phyloP scores from a whole-genome alignment of 2,797 vertebrate genomes.

The Tokudaia muenninki region DNA sequence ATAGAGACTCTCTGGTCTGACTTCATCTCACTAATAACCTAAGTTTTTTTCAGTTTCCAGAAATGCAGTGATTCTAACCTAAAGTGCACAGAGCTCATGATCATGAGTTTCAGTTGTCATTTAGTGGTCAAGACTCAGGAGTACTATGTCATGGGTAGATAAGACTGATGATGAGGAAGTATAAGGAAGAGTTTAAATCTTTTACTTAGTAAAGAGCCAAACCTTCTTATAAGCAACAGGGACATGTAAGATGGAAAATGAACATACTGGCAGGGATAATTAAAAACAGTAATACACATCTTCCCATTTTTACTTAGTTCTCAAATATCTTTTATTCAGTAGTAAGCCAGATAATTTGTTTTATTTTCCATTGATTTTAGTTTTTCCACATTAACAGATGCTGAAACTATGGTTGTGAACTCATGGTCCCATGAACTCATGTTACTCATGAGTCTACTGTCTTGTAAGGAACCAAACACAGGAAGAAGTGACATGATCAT shows the following conservation, averaged over 20 bases:
- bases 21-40: not conserved
- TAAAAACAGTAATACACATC: not conserved
- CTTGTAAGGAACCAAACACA: not conserved
- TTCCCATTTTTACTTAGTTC: not conserved
- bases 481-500: not conserved
- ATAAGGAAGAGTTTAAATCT: not conserved
- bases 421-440: not conserved
- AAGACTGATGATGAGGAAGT: constrained; percentile 9
- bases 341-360: not conserved
- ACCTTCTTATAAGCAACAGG: not conserved
- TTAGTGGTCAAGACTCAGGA: not conserved
- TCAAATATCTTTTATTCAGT: not conserved
- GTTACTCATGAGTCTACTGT: not conserved
- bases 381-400: not conserved
- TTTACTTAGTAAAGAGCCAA: not conserved
- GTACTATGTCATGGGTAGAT: not conserved
- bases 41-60: constrained; percentile 32
- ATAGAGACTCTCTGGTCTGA: not conserved
- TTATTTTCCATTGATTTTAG: not conserved
- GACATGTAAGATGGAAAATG: not conserved
- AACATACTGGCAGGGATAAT: not conserved
- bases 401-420: constrained; percentile 33
- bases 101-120: not conserved
- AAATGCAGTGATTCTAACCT: not conserved
- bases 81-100: not conserved